Base-by-base conservation (phyloP, 1,140 invertebrate species). In the Epicauta chinensis region DNA sequence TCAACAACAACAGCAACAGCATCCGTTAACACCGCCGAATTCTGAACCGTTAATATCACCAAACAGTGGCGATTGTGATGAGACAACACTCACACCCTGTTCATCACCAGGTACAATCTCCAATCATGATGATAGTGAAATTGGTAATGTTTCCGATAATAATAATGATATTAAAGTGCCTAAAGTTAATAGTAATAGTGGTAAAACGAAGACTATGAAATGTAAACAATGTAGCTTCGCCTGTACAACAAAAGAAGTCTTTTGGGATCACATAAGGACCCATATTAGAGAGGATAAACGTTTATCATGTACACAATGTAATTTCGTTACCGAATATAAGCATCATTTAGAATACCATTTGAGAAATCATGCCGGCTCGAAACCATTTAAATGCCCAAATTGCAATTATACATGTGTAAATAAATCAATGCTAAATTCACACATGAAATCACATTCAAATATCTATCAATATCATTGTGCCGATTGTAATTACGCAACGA, bases 381-480 rank as follows among this genome's bases (percentile, higher is more conserved):
- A 99, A 64, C 97, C 97, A 0, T 99, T 93, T 75, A 93, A 95
- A 66, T 99, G 97, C 70, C 75, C 80, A 41, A 87, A 95, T 61
- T 97, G 93, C 71, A 78, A 80, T 10, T 98, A 97, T 64, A 81
- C 84, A 0, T 99, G 97, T 66, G 96, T 99, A 2, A 99, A 98
- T 73, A 98, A 99, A 68, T 98, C 95, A 0, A 99, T 99, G 97
- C 76, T 99, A 9, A 98, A 97, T 67, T 97, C 93, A 0, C 97
- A 99, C 65, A 81, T 97, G 61, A 99, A 99, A 68, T 97, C 92
- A 0, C 97, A 99, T 70, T 97, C 93, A 0, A 94, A 91, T 54
- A 75, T 98, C 0, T 98, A 98, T 65, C 96, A 97, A 64, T 99
- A 97, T 69, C 80, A 91, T 16, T 99, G 97, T 68, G 76, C 83